Evolutionary conservation across 2,797 vertebrate genomes (phyloP).

Genomic region (Phylloscopus collybita): DNA sequence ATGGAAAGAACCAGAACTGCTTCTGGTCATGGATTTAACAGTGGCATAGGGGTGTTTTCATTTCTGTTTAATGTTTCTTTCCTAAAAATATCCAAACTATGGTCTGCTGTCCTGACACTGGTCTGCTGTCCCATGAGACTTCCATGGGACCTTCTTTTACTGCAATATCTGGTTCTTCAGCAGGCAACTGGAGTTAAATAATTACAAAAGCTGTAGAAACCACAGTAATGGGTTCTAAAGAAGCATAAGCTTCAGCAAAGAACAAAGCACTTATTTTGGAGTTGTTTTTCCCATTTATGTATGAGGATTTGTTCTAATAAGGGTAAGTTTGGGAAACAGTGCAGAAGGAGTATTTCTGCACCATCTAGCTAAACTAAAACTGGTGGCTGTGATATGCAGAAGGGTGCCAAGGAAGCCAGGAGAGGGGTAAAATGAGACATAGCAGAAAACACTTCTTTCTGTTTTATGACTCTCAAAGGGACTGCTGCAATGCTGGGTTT

Average conservation of each 20-base stretch:
- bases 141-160: neutral
- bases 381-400: neutral
- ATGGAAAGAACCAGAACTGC: neutral
- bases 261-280: neutral
- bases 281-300: accelerated
- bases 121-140: neutral
- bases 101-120: neutral
- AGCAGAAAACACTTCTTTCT: neutral
- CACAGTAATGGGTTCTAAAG: neutral
- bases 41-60: neutral
- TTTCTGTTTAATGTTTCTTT: neutral
- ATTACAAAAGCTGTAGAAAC: neutral
- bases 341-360: neutral
- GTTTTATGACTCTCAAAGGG: neutral
- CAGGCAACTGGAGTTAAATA: neutral
- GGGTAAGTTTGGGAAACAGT: neutral
- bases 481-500: neutral
- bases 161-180: neutral
- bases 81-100: neutral
- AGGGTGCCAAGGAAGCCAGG: neutral
- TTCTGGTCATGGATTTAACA: neutral
- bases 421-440: accelerated
- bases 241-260: neutral
- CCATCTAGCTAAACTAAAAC: neutral
- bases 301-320: neutral